Percentiles rank a stretch among this genome's conserved stretches.
phyloP scores from a whole-genome alignment of 2,888 invertebrate genomes.

The Calliphora vomitoria region DNA sequence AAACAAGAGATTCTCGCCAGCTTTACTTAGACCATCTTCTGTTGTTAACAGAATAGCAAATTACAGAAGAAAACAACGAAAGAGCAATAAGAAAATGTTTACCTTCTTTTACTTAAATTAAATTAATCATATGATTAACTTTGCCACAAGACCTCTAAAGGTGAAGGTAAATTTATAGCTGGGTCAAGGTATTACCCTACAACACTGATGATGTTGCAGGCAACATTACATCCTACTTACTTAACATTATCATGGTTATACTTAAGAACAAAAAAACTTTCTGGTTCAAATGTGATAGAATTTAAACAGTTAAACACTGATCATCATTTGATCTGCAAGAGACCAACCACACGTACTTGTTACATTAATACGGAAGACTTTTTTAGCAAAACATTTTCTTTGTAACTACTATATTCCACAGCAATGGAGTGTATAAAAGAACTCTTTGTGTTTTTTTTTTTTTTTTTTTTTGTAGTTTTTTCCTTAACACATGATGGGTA shows the following conservation, averaged over 20 bases:
- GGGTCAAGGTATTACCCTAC: conserved; percentile 33
- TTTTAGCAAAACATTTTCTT: conserved; percentile 39
- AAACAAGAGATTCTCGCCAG: too few relatives aligned
- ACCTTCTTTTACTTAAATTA: not conserved
- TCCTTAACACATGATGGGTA: conserved; percentile 54
- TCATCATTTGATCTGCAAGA: conserved; percentile 29
- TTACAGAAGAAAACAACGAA: not conserved
- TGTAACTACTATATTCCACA: conserved; percentile 18
- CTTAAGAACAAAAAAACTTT: conserved; percentile 36
- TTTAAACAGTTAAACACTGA: conserved; percentile 64
- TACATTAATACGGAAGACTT: conserved; percentile 57
- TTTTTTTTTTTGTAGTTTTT: not conserved
- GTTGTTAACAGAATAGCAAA: not conserved
- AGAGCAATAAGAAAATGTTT: not conserved
- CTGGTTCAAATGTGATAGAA: conserved; percentile 43
- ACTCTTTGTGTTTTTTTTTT: not conserved
- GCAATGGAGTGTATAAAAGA: conserved; percentile 5
- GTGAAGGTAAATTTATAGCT: conserved; percentile 49
- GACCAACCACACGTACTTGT: conserved; percentile 10
- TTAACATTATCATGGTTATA: not conserved
- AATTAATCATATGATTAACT: conserved; percentile 1
- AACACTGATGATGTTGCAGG: not conserved
- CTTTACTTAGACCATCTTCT: not conserved
- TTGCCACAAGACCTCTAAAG: conserved; percentile 15
- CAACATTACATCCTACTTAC: not conserved